Base-by-base conservation (phyloP, 2,888 invertebrate genomes). In the Ectropis crepuscularia region DNA sequence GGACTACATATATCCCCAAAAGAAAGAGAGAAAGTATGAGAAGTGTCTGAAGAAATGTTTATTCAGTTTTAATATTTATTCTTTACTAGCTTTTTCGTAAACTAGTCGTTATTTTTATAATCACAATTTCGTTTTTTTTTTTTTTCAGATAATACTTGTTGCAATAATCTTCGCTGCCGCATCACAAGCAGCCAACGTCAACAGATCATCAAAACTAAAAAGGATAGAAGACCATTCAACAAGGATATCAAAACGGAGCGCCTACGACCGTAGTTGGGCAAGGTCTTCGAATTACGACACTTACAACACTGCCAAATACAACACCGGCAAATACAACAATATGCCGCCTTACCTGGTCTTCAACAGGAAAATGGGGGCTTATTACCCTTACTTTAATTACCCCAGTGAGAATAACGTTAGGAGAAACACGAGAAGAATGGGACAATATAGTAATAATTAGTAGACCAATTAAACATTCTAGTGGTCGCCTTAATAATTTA, bases 331-430 rank as follows among this genome's bases (percentile, higher is more conserved):
- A 28, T 28, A 28, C 16, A 60, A 51, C 53, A 78, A 78, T 16
- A 73, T 89, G 16, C 88, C 90, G 0, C 89, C 90, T 5, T 91
- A 91, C 65, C 76, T 91, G 49, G 88, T 91, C 0, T 90, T 82
- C 49, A 91, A 90, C 57, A 83, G 79, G 62, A 89, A 90, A 71
- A 72, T 76, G 7, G 90, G 90, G 0, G 79, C 89, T 0, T 91
- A 91, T 49, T 89, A 82, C 41, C 90, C 91, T 0, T 91, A 88
- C 67, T 90, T 80, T 51, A 86, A 81, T 12, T 86, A 80, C 54
- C 88, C 88, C 0, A 75, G 70, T 58, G 83, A 84, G 5, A 57
- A 6, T 38, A 85, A 80, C 45, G 54, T 79, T 0, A 75, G 80
- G 48, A 71, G 83, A 47, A 80, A 70, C 51, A 73, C 75, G 71